A percentile compares a stretch with the other conserved stretches of the same genome.
These are phyloP conservation scores for Pogoniulus pusillus DNA, from an alignment of 2,797 vertebrate genomes.

Conservation along the genomic window DNA sequence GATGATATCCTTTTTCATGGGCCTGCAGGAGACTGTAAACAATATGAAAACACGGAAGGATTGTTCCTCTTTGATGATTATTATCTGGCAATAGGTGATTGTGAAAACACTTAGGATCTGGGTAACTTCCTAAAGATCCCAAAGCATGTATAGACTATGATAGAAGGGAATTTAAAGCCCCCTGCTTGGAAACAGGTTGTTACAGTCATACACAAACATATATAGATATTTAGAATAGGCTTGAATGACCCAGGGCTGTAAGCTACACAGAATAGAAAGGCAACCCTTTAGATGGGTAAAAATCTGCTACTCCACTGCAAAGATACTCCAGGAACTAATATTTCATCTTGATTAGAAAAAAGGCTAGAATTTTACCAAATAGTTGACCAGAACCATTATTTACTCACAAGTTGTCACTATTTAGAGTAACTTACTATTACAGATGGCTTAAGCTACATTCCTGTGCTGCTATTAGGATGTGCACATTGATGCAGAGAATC, in stretches of 20 bases:
- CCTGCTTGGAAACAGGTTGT: not conserved
- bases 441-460: not conserved
- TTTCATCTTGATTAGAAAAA: not conserved
- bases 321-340: not conserved
- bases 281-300: not conserved
- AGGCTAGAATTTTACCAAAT: not conserved
- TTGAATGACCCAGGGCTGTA: not conserved
- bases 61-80: not conserved
- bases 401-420: not conserved
- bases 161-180: not conserved
- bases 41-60: not conserved
- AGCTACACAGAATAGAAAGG: not conserved
- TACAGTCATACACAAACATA: not conserved
- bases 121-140: not conserved
- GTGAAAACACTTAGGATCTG: not conserved
- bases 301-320: not conserved
- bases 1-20: not conserved
- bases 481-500: accelerated
- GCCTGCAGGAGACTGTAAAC: not conserved
- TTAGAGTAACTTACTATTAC: not conserved
- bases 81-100: not conserved
- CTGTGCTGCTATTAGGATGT: not conserved
- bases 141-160: not conserved
- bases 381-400: not conserved
- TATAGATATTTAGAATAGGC: not conserved